These are phyloP conservation scores for Tetragnatha montana DNA, from an alignment of 2,888 invertebrate genomes.

Conservation along the genomic window DNA sequence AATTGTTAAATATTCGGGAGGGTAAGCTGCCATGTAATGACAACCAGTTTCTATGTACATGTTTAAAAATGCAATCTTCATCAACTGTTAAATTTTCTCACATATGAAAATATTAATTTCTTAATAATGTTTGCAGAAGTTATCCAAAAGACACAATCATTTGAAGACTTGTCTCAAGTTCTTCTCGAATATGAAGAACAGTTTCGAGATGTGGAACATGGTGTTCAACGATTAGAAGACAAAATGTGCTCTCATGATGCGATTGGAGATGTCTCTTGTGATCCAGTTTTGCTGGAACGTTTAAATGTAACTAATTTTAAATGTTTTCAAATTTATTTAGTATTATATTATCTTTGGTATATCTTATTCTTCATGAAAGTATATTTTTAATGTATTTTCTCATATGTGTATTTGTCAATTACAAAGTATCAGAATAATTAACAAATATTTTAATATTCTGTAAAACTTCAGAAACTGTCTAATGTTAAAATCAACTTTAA, in stretches of 20 bases:
- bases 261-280: constrained; percentile 82
- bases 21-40: too few species aligned
- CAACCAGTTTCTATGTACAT: neutral
- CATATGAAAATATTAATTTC: neutral
- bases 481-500: too few species aligned
- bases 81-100: neutral
- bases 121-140: constrained; percentile 77
- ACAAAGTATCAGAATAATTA: too few species aligned
- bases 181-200: constrained; percentile 90
- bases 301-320: constrained; percentile 80
- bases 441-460: too few species aligned
- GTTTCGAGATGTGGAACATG: constrained; percentile 87
- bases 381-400: too few species aligned
- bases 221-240: constrained; percentile 91
- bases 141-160: constrained; percentile 84
- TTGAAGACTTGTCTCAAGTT: constrained; percentile 84
- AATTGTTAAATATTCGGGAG: too few species aligned
- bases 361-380: too few species aligned
- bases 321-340: too few species aligned
- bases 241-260: constrained; percentile 86
- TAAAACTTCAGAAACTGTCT: too few species aligned
- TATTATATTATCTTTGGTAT: too few species aligned
- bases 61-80: neutral
- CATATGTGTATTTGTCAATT: too few species aligned
- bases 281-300: constrained; percentile 84